Evolutionary conservation across 2,113 vertebrate genomes (phyloP), one percentile per base, ranked within the genome.

Genomic region (Corydoras sp.): DNA sequence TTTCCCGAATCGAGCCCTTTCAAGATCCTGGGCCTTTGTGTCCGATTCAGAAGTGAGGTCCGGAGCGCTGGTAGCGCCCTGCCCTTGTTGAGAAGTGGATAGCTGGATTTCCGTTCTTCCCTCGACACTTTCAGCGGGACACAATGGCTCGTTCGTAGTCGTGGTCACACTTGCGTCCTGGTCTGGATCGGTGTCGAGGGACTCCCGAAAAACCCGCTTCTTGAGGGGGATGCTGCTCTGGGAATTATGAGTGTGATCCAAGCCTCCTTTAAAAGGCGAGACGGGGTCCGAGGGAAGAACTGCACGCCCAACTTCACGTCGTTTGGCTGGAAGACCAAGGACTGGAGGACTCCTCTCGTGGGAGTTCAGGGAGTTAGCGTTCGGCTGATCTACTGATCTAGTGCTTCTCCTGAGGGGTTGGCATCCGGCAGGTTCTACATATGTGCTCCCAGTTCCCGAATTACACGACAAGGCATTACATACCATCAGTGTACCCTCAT

Each of bases 191-290:
- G 77, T 70, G 63, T 87, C 88, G 12, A 84, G 71, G 0, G 88
- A 86, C 65, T 85, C 87, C 53, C 85, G 86, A 83, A 90, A 89
- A 8, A 84, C 85, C 2, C 90, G 85, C 77, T 91, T 91, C 71
- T 91, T 91, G 72, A 91, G 77, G 65, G 90, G 90, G 79, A 91
- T 90, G 79, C 88, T 90, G 65, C 86, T 74, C 76, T 86, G 89
- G 11, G 82, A 55, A 62, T 71, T 84, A 43, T 43, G 35, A 8
- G 35, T 43, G 59, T 77, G 69, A 56, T 86, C 86, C 70, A 80
- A 56, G 59, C 43, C 30, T 24, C 66, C 73, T 35, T 54, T 77
- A 35, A 58, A 55, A 6, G 70, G 51, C 10, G 73, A 65, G 2
- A 67, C 5, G n/a, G 69, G 11, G 32, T 75, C 77, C 0, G 48